Conservation (phyloP, 2,888 invertebrate species). For the Agonopterix heracliana region DNA sequence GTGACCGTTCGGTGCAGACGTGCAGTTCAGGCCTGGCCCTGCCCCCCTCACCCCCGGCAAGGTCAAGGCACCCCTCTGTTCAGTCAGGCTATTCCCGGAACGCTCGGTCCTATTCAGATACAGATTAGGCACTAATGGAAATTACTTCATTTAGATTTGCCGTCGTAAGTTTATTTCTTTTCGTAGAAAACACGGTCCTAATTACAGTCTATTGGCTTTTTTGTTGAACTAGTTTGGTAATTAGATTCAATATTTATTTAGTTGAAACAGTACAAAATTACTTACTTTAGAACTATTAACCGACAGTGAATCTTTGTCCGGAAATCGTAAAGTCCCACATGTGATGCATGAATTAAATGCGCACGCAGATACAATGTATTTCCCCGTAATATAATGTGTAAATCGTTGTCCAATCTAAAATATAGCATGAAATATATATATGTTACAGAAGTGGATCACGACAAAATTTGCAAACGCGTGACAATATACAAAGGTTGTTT, state of each 20-base stretch:
- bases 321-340: constrained; percentile 12
- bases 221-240: too few species aligned
- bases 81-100: constrained; percentile 40
- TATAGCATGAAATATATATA: constrained; percentile 23
- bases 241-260: too few species aligned
- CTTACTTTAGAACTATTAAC: too few species aligned
- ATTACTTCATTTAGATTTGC: background rate
- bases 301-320: too few species aligned
- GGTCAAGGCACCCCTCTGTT: constrained; percentile 53
- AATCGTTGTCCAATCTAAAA: background rate
- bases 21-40: constrained; percentile 33
- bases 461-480: constrained; percentile 41
- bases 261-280: too few species aligned
- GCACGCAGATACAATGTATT: constrained; percentile 4
- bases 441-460: constrained; percentile 38
- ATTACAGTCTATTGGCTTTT: background rate
- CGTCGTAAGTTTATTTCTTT: background rate
- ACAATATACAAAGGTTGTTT: constrained; percentile 40
- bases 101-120: constrained; percentile 24
- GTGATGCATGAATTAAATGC: constrained; percentile 9
- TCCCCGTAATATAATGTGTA: background rate
- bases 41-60: constrained; percentile 50
- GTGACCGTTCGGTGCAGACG: constrained; percentile 43
- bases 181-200: background rate
- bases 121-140: constrained; percentile 2